Percentiles rank a stretch among this genome's conserved stretches.
Conservation (phyloP, 53 echinoderm and acorn worm genomes). For the Paracentrotus lividus region DNA sequence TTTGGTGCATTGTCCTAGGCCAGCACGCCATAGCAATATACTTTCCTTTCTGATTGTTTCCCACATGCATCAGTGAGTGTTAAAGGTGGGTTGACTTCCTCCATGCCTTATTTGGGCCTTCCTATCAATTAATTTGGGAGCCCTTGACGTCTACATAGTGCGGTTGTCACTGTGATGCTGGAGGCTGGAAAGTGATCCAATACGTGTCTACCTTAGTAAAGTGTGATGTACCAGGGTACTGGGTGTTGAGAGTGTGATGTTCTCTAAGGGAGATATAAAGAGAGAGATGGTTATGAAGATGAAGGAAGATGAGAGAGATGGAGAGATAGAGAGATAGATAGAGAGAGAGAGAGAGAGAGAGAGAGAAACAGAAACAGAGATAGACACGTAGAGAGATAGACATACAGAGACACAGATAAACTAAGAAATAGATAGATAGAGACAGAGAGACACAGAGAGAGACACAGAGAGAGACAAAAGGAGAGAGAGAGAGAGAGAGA, state of each 20-base stretch:
- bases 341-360: not conserved
- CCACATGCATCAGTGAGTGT: not conserved
- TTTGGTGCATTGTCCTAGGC: no score
- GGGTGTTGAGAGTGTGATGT: not conserved
- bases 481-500: not conserved
- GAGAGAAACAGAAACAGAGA: not conserved
- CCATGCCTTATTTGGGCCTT: constrained; percentile 15
- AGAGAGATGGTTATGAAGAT: no score
- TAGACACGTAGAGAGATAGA: not conserved
- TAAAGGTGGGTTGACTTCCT: not conserved
- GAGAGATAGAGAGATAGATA: not conserved
- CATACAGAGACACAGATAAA: not conserved
- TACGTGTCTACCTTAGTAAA: not conserved
- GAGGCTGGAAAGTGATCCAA: constrained; percentile 19
- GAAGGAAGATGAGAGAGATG: not conserved
- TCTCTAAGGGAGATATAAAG: not conserved
- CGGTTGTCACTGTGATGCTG: constrained; percentile 11
- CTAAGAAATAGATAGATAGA: not conserved
- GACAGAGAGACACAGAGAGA: constrained; percentile 35
- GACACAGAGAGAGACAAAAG: not conserved
- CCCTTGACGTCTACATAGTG: constrained; percentile 51
- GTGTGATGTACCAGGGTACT: constrained; percentile 5
- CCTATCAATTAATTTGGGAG: constrained; percentile 52
- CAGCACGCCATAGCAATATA: not conserved
- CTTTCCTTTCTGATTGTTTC: not conserved